A percentile compares a stretch with the other conserved stretches of the same genome.
Conservation (phyloP, 2,888 invertebrate genomes). For the Tortricodes alternella region DNA sequence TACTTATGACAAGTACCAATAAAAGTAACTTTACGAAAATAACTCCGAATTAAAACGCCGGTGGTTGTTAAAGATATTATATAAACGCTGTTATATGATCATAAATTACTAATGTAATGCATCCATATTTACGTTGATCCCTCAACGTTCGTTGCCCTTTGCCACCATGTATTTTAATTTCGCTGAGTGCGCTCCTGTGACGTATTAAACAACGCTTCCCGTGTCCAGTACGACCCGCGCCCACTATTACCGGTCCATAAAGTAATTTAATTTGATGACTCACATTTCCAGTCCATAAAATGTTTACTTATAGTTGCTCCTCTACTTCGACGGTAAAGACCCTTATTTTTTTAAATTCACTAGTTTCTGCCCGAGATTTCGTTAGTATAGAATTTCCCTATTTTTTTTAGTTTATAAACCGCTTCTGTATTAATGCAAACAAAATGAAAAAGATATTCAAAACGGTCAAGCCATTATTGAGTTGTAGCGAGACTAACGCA, state of each 20-base stretch:
- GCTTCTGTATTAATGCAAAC: no score
- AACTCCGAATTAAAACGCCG: neutral
- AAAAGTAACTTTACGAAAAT: neutral
- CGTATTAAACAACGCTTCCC: slow-evolving; percentile 76
- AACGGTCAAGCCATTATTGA: no score
- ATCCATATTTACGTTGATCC: slow-evolving; percentile 20
- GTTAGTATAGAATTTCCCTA: no score
- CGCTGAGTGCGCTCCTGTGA: slow-evolving; percentile 75
- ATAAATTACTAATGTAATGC: slow-evolving; percentile 10
- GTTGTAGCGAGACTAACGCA: no score
- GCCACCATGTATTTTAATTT: slow-evolving; percentile 70
- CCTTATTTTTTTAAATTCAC: slow-evolving; percentile 14
- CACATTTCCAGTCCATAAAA: slow-evolving; percentile 60
- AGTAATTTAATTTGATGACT: slow-evolving; percentile 73
- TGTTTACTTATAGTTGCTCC: slow-evolving; percentile 35
- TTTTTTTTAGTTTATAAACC: no score
- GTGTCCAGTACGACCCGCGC: slow-evolving; percentile 70
- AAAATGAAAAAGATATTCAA: no score
- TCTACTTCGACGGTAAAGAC: slow-evolving; percentile 2
- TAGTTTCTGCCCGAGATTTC: no score
- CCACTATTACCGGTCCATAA: slow-evolving; percentile 61
- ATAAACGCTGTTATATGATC: neutral
- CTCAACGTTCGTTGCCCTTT: slow-evolving; percentile 24
- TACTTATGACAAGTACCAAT: neutral
- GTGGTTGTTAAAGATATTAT: neutral